Base-by-base conservation (phyloP, 2,113 vertebrate species). In the Circaetus gallicus region DNA sequence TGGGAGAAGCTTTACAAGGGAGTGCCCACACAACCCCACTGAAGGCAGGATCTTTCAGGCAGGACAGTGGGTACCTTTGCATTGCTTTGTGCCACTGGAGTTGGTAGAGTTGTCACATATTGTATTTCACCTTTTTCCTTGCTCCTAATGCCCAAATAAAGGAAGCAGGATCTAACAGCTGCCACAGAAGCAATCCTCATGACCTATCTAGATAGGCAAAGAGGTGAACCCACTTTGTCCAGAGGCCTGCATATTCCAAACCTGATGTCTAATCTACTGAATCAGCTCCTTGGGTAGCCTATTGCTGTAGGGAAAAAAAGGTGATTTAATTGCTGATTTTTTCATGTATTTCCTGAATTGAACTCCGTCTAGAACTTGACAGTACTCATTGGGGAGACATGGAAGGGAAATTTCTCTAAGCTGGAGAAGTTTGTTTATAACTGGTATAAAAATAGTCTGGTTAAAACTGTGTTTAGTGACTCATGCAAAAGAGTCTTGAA, bases 401-500 rank as follows among this genome's bases (percentile, higher is more conserved):
- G 72, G 40, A 40, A 92, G 82, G 6, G 18, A 86, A 80, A 86
- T 45, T 78, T 65, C 28, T 62, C 16, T 67, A 40, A 76, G n/a
- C 38, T 29, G 69, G 70, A 94, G 83, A 82, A 82, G 36, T 89
- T 93, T 84, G 29, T 32, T 72, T 91, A 56, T 91, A 89, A 83
- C 21, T 86, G 29, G 19, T 87, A 65, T 86, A 91, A 93, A 95
- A 97, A 72, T 63, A 82, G 52, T 82, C 91, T 87, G 50, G 21
- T 92, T 96, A 96, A 91, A 95, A 87, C 16, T 90, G 86, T 96
- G 85, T 88, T 98, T 97, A 97, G 94, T 98, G 97, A 98, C 95
- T 98, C 55, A 95, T 95, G 88, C 96, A 98, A 98, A 98, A 96
- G 87, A 96, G 89, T 96, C 93, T 97, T 97, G 84, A 98, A 96